Evolutionary conservation across 2,113 vertebrate species (phyloP).

Genomic region (Zootoca vivipara): DNA sequence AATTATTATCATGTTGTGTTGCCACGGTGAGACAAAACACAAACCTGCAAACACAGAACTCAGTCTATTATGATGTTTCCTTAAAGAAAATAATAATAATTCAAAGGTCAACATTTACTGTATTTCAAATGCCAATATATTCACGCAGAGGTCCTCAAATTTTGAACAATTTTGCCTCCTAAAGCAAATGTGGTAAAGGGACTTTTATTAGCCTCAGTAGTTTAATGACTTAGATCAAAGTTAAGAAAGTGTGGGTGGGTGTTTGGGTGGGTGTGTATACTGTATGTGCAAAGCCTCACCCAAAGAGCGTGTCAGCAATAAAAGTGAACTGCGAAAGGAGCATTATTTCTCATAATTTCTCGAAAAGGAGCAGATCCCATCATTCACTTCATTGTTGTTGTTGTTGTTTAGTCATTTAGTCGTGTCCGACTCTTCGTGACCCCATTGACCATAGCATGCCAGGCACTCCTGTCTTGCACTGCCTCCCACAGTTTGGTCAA

Average conservation of each 20-base stretch:
- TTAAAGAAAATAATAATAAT: background rate
- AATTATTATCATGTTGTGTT: background rate
- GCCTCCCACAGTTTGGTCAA: too few relatives aligned
- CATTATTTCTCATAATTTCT: background rate
- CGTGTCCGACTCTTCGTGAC: too few relatives aligned
- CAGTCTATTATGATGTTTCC: background rate
- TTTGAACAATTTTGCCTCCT: background rate
- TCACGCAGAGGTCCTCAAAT: background rate
- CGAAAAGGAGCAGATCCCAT: background rate
- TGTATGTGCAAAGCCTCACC: background rate
- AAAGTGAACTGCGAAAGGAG: background rate
- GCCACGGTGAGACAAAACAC: conserved; percentile 13
- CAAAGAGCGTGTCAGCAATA: background rate
- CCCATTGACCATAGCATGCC: too few relatives aligned
- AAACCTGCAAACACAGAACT: conserved; percentile 1
- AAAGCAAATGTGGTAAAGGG: fast-evolving
- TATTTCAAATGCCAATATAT: background rate
- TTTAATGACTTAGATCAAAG: background rate
- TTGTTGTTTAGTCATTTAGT: too few relatives aligned
- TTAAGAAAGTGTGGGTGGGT: background rate
- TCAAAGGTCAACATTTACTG: background rate
- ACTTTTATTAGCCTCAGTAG: background rate
- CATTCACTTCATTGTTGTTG: background rate
- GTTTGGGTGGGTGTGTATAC: background rate
- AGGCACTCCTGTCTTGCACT: too few relatives aligned